Base-by-base conservation (phyloP, 1,140 invertebrate species). In the Delia radicum region DNA sequence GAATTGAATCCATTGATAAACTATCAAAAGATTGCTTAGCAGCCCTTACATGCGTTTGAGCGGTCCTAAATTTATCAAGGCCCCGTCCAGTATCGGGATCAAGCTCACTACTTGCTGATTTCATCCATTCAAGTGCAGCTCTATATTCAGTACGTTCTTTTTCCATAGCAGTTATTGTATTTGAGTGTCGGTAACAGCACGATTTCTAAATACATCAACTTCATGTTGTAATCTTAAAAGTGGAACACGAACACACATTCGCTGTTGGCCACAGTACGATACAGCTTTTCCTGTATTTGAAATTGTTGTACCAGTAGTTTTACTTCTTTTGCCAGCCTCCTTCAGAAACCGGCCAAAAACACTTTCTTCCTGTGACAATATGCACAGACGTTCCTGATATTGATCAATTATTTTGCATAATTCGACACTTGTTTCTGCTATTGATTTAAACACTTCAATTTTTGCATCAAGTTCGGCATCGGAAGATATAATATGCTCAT, bases 71-170 rank as follows among this genome's bases (percentile, higher is more conserved):
- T 87, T 95, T 97, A 80, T 99, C 97, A 46, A 99, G 87, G 76
- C 98, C 96, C 81, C 96, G 94, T 71, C 94, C 95, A 0, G 96
- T 97, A 83, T 99, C 98, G 0, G 98, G 98, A 88, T 99, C 97
- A 18, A 99, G 88, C 86, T 99, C 94, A 79, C 95, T 93, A 74
- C 97, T 99, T 2, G 96, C 92, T 78, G 98, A 95, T 88, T 99
- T 99, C 98, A 99, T 99, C 98, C 98, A 99, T 81, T 95, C 93
- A 2, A 99, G 89, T 1, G 97, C 95, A 0, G 97, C 97, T 74
- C 95, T 89, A 87, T 99, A 99, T 80, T 99, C 97, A n/a, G 95
- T 98, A 74, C 98, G 90, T 2, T 94, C 91, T 83, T 94, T 95
- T 86, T 99, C 98, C 96, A 99, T 99, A 3, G 74, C 61, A 24